These are phyloP conservation scores for Sinotaia quadrata DNA, from an alignment of 2,888 invertebrate species.

Conservation along the genomic window DNA sequence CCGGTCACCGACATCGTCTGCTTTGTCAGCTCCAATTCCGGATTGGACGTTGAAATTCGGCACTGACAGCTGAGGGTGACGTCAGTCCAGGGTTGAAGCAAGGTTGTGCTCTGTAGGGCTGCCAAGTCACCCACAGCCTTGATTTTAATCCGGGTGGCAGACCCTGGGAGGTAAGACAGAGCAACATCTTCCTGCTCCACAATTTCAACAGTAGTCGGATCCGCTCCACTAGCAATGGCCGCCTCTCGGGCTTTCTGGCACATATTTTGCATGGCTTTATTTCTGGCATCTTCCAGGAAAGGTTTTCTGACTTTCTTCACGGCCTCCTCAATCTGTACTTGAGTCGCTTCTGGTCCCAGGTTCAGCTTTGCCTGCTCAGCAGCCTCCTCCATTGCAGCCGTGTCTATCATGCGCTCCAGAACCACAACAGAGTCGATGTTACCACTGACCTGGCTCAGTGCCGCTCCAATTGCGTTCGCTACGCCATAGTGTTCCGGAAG, in stretches of 20 bases:
- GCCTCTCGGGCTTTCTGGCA: conserved; percentile 22
- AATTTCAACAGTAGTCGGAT: conserved; percentile 39
- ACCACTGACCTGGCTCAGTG: conserved; percentile 63
- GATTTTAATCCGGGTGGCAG: conserved; percentile 56
- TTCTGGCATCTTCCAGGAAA: conserved; percentile 44
- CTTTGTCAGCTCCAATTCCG: conserved; percentile 8
- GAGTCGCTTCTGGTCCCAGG: conserved; percentile 12
- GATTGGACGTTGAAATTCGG: neutral
- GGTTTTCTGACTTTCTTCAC: conserved; percentile 37
- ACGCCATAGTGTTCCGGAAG: conserved; percentile 56
- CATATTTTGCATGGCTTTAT: conserved; percentile 39
- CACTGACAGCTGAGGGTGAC: neutral
- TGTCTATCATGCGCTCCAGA: conserved; percentile 43
- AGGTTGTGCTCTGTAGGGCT: conserved; percentile 1
- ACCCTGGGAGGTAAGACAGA: conserved; percentile 63
- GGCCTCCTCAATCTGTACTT: conserved; percentile 29
- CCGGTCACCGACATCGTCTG: conserved; percentile 34
- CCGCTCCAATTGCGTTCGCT: conserved; percentile 70
- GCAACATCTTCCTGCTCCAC: conserved; percentile 55
- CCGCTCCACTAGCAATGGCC: conserved; percentile 41
- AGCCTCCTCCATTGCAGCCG: conserved; percentile 29
- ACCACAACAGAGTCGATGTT: conserved; percentile 53
- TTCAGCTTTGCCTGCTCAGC: conserved; percentile 3
- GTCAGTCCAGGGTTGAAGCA: conserved; percentile 18
- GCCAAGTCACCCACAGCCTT: conserved; percentile 61